These are phyloP conservation scores for Patella vulgata DNA, from an alignment of 1,140 invertebrate species.

Conservation along the genomic window DNA sequence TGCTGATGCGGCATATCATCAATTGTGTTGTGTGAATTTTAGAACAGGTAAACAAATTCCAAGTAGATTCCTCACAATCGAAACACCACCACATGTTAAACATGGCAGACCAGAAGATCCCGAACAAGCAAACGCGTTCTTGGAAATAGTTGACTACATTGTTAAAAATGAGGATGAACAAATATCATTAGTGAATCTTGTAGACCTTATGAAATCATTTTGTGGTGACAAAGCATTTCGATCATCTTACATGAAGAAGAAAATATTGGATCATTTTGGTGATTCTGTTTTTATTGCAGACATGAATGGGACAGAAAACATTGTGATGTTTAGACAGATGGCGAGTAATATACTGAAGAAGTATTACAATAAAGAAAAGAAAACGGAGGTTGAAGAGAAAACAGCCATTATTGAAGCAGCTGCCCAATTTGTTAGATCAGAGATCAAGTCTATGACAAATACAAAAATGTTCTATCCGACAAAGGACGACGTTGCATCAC, in stretches of 20 bases:
- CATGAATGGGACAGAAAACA: constrained; percentile 12
- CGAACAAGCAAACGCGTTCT: background rate
- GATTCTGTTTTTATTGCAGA: constrained; percentile 10
- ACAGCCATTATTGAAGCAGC: constrained; percentile 10
- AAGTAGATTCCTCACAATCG: background rate
- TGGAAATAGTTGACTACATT: background rate
- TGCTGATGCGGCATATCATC: no score
- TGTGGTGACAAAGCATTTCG: constrained; percentile 17
- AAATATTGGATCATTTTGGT: constrained; percentile 19
- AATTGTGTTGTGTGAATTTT: no score
- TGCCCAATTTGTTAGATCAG: constrained; percentile 16
- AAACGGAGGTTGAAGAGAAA: constrained; percentile 15
- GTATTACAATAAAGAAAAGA: constrained; percentile 8
- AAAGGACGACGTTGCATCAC: constrained; percentile 2
- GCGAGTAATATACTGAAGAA: constrained; percentile 15
- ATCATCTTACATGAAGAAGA: constrained; percentile 19
- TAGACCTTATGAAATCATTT: background rate
- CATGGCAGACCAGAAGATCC: background rate
- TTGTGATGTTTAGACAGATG: constrained; percentile 14
- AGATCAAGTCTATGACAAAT: constrained; percentile 2
- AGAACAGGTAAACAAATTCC: background rate
- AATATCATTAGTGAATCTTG: background rate
- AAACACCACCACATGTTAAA: background rate
- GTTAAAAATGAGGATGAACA: background rate
- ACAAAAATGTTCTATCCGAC: constrained; percentile 8